phyloP scores from a whole-genome alignment of 1,140 invertebrate species.

The Chironomus tepperi region DNA sequence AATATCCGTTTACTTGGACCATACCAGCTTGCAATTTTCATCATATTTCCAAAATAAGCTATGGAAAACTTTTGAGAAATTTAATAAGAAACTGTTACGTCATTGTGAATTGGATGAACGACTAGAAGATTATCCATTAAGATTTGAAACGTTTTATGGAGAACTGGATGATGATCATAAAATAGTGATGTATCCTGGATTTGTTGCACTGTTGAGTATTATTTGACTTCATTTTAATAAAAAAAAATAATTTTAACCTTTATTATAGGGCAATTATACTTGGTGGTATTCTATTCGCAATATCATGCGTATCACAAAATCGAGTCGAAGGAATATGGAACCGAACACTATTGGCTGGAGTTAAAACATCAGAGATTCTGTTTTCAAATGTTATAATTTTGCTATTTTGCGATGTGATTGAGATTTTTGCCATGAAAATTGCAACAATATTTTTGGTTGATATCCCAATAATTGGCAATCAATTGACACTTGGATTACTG shows the following conservation, averaged over 20 bases:
- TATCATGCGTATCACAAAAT: slow-evolving; percentile 61
- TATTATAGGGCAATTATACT: no score
- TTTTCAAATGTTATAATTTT: slow-evolving; percentile 81
- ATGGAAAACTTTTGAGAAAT: slow-evolving; percentile 51
- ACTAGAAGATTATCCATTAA: slow-evolving; percentile 47
- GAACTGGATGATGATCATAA: no score
- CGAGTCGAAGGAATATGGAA: slow-evolving; percentile 67
- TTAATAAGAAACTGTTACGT: slow-evolving; percentile 45
- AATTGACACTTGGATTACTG: no score
- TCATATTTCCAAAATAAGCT: slow-evolving; percentile 52
- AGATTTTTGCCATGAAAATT: slow-evolving; percentile 69
- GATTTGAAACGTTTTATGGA: slow-evolving; percentile 55
- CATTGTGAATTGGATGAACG: slow-evolving; percentile 48
- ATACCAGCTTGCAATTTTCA: slow-evolving; percentile 57
- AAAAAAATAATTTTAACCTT: no score
- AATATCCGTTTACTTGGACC: slow-evolving; percentile 38
- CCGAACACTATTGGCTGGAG: slow-evolving; percentile 71
- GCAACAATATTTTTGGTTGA: slow-evolving; percentile 79
- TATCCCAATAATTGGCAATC: slow-evolving; percentile 38
- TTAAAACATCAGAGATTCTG: slow-evolving; percentile 74
- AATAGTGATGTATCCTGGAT: no score
- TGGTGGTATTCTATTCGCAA: slow-evolving; percentile 46
- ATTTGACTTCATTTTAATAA: no score
- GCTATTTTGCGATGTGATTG: slow-evolving; percentile 79
- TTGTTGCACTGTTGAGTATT: no score